Evolutionary conservation across 2,797 vertebrate genomes (phyloP), one percentile per base, ranked within the genome.

Genomic region (Tapera naevia): DNA sequence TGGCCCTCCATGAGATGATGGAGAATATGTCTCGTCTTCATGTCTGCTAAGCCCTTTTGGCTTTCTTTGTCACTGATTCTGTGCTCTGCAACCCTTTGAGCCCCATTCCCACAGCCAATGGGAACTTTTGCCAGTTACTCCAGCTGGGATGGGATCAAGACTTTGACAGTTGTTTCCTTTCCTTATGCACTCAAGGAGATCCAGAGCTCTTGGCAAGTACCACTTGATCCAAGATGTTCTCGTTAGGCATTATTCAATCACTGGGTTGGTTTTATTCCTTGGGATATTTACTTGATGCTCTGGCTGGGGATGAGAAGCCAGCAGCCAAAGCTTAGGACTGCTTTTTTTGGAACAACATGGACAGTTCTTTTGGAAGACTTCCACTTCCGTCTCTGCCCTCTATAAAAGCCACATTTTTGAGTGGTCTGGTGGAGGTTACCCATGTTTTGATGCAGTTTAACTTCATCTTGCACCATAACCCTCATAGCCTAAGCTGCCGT

Each of bases 231-330:
- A 25, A 24, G 61, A n/a, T 1, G 0, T 62, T 62, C 43, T 73
- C 4, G 0, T 62, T 7, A 41, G 56, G 51, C 0, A 2, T 62
- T 56, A 30, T 8, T 53, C 51, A 13, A 32, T 33, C 3, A 0
- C 58, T 3, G 7, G 32, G 23, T 71, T 89, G 8, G 22, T 66
- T 90, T 83, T 70, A 25, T 60, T 71, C 73, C 45, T 84, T 46
- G 76, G 61, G 69, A 15, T 83, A 13, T 83, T 83, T 60, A 39
- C 46, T 80, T 73, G 74, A 5, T 0, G 0, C n/a, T 56, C 21
- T 37, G 45, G 17, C 56, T 72, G 54, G 25, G 72, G 32, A 17
- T 48, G 32, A 43, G 69, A 62, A 33, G 22, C 16, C 24, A 53
- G 21, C 33, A 64, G 8, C 66, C 17, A 4, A 43, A 43, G 22